Percentiles rank a stretch among this genome's conserved stretches.
These are phyloP conservation scores for Phasianus colchicus DNA, from an alignment of 2,113 vertebrate genomes.

Conservation along the genomic window DNA sequence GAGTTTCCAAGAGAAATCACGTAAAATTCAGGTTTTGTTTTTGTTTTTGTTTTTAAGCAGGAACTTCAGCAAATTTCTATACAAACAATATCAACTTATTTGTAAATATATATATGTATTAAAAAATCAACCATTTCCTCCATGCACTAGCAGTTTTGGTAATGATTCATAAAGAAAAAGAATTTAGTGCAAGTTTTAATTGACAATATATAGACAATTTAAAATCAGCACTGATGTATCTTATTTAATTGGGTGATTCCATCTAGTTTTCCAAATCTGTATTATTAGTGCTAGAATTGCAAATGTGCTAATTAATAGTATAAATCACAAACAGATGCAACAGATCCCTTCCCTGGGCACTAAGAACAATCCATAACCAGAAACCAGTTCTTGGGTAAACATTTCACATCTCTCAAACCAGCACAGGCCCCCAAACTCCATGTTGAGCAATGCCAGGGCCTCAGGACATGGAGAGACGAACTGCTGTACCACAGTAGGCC, in stretches of 20 bases:
- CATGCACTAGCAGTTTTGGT: background rate
- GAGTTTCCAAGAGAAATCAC: background rate
- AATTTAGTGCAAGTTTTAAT: background rate
- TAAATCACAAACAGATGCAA: background rate
- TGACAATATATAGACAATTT: background rate
- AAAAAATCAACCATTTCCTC: background rate
- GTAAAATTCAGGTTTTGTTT: background rate
- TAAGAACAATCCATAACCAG: background rate
- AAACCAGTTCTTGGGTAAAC: background rate
- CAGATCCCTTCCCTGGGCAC: background rate
- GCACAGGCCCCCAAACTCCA: rapidly evolving
- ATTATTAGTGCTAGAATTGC: background rate
- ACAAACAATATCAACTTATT: background rate
- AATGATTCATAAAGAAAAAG: background rate
- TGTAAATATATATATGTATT: background rate
- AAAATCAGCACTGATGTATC: background rate
- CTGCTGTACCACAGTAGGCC: rapidly evolving
- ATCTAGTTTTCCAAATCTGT: background rate
- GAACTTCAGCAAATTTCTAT: background rate
- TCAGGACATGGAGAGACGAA: rapidly evolving
- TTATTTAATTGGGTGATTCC: background rate
- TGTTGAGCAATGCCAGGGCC: rapidly evolving
- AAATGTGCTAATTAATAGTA: background rate
- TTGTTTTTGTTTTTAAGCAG: background rate
- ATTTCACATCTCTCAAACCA: rapidly evolving